Evolutionary conservation across 1,140 invertebrate species (phyloP).

Genomic region (Apis dorsata): DNA sequence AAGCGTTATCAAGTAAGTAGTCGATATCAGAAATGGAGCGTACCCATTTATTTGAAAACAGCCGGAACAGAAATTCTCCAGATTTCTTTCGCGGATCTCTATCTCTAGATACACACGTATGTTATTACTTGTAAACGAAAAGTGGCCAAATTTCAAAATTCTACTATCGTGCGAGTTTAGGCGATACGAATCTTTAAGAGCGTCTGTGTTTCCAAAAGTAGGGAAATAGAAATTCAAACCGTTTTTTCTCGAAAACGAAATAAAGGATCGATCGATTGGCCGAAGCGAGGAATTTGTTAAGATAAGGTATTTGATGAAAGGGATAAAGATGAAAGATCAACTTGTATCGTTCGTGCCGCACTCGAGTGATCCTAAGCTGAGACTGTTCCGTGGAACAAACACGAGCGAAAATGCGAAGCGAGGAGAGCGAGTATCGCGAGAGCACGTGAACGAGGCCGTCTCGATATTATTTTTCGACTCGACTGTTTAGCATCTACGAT

Average conservation of each 20-base stretch:
- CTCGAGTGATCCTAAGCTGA: slow-evolving; percentile 57
- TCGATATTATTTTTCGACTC: slow-evolving; percentile 78
- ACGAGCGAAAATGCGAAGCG: slow-evolving; percentile 38
- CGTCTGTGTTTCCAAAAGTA: background rate
- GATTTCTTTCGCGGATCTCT: background rate
- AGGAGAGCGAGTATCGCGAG: slow-evolving; percentile 37
- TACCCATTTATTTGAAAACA: slow-evolving; percentile 1
- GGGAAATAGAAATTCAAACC: background rate
- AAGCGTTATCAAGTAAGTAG: too few species aligned
- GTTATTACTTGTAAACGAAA: background rate
- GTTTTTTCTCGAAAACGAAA: background rate
- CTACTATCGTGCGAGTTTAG: background rate
- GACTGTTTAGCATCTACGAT: slow-evolving; percentile 73
- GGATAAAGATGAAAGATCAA: background rate
- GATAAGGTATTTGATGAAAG: too few species aligned
- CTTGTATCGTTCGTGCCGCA: slow-evolving; percentile 34
- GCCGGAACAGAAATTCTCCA: background rate
- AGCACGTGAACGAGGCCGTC: slow-evolving; percentile 58
- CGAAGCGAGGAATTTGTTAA: background rate
- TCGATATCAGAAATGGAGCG: too few species aligned
- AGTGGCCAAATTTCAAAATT: slow-evolving; percentile 6
- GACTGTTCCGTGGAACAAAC: slow-evolving; percentile 53
- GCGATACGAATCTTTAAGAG: slow-evolving; percentile 5
- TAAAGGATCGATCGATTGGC: slow-evolving; percentile 10
- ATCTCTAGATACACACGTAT: background rate